Conservation (phyloP, 2,888 invertebrate species). For the Ecdyonurus torrentis region DNA sequence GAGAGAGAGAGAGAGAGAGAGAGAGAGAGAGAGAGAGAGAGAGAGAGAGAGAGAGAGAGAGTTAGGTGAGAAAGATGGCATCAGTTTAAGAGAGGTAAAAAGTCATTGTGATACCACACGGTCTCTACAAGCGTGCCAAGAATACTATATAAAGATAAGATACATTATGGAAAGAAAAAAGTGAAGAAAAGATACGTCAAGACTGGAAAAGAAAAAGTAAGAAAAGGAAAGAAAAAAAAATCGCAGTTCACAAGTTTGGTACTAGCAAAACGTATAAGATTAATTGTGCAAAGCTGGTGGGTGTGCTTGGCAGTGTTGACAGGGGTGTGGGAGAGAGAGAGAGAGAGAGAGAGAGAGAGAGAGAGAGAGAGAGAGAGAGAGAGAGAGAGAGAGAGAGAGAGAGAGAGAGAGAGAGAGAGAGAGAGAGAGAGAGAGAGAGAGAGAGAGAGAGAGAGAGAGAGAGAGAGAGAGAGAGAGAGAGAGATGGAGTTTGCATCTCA, state of each 20-base stretch:
- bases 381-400: background rate
- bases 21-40: background rate
- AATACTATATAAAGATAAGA: background rate
- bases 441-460: background rate
- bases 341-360: background rate
- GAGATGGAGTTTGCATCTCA: constrained; percentile 6
- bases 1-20: background rate
- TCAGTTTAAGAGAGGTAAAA: background rate
- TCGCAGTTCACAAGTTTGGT: background rate
- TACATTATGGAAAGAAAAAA: background rate
- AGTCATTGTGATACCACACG: background rate
- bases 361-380: background rate
- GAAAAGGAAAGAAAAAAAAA: background rate
- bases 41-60: background rate
- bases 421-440: background rate
- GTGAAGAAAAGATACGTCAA: background rate
- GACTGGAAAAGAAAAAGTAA: too few species aligned
- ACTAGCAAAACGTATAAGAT: background rate
- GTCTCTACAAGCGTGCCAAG: background rate
- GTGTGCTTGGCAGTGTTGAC: background rate
- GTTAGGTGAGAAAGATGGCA: constrained; percentile 5
- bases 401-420: background rate
- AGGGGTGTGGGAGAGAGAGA: background rate
- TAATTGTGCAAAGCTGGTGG: background rate
- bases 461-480: background rate